A percentile compares a stretch with the other conserved stretches of the same genome.
Conservation (phyloP, 2,888 invertebrate genomes). For the Fragum sueziense region DNA sequence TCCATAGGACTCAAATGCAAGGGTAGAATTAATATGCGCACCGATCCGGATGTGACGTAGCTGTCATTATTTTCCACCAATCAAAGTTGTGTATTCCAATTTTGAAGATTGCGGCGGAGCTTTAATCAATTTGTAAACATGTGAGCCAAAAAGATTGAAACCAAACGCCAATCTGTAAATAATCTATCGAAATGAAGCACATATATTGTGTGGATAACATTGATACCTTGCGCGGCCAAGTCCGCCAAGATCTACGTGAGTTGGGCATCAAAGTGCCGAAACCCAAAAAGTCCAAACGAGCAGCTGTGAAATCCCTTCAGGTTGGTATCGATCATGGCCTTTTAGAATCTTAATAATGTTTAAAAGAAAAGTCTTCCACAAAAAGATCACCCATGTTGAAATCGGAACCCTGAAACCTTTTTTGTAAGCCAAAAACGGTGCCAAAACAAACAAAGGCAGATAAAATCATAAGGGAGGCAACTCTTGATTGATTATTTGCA, state of each 20-base stretch:
- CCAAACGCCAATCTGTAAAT: neutral
- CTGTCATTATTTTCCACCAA: constrained; percentile 61
- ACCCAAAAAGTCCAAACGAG: constrained; percentile 73
- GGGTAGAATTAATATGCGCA: neutral
- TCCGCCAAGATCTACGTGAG: constrained; percentile 77
- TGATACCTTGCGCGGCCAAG: constrained; percentile 69
- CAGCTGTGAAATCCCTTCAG: constrained; percentile 10
- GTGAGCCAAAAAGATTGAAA: neutral
- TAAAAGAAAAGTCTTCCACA: too few species aligned
- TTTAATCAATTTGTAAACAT: constrained; percentile 7
- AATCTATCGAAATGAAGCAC: constrained; percentile 64
- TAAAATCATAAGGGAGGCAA: too few species aligned
- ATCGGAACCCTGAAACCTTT: too few species aligned
- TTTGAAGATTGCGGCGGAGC: constrained; percentile 62
- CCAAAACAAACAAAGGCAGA: too few species aligned
- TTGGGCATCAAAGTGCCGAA: constrained; percentile 79
- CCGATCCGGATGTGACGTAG: constrained; percentile 34
- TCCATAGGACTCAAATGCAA: too few species aligned
- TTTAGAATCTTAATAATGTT: too few species aligned
- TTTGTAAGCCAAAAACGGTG: too few species aligned
- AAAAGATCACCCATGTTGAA: too few species aligned
- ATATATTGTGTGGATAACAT: constrained; percentile 73
- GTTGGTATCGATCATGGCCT: too few species aligned
- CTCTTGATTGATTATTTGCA: too few species aligned
- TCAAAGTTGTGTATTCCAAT: constrained; percentile 64